Evolutionary conservation across 2,113 vertebrate species (phyloP), one percentile per base, ranked within the genome.

Genomic region (Sinocyclocheilus rhinocerous): DNA sequence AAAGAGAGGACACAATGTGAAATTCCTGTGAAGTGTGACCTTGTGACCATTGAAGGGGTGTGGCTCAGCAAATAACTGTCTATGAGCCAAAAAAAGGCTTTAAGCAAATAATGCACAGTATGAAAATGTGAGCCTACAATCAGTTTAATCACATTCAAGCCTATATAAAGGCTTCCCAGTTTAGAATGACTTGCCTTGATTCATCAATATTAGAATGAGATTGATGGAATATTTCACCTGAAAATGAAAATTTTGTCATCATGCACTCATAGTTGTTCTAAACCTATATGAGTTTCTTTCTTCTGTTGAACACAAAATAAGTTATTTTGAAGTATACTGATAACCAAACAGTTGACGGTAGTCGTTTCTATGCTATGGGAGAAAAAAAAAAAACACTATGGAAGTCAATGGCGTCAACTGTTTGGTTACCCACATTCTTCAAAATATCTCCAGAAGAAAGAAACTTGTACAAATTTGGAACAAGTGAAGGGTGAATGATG

Each of bases 1-100:
- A 45, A 15, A 12, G 42, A 12, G 42, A 76, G 42, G 42, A 26
- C 42, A 76, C 72, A 24, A 42, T 75, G 72, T n/a, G n/a, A 80
- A 80, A 36, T 63, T 80, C 36, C 77, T 63, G 77, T 39, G 20
- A 80, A 61, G 55, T 80, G 57, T 73, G 76, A 79, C 20, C 52
- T 9, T 79, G 52, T 61, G 55, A 79, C 20, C 29, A 57, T 12
- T 45, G 33, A 80, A 63, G 57, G 20, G 57, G 36, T 80, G 77
- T 80, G 36, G 22, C 18, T 24, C 3, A 42, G n/a, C 1, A 13
- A 76, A 48, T 16, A 76, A 24, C 22, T 7, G 22, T 15, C 11
- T 3, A 8, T 75, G 42, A 12, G 12, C 22, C 36, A 72, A 72
- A 72, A 42, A 36, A n/a, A 42, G 42, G 63, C 42, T 48, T 75